Conservation (phyloP, 2,113 vertebrate genomes). For the Mormoops blainvillei region DNA sequence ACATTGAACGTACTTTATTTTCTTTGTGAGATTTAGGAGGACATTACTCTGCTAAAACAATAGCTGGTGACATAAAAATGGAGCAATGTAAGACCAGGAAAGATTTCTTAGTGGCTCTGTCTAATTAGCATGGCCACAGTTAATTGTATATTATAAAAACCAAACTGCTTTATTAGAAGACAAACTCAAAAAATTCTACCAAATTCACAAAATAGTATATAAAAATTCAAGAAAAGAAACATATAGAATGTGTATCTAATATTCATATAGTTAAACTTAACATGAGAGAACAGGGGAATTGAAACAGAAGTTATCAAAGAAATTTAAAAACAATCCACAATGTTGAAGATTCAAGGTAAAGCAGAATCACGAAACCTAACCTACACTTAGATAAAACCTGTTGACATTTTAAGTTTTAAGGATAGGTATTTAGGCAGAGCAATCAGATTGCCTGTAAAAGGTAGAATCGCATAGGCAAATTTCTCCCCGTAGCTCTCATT, state of each 20-base stretch:
- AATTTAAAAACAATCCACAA: not conserved
- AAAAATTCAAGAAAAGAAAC: not conserved
- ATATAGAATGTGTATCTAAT: not conserved
- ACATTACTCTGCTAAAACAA: not conserved
- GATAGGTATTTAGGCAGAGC: not conserved
- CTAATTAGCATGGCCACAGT: not conserved
- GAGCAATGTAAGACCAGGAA: not conserved
- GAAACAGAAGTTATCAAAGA: not conserved
- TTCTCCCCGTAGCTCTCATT: not conserved
- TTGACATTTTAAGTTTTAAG: slow-evolving; percentile 24
- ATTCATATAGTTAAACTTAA: not conserved
- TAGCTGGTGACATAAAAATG: not conserved
- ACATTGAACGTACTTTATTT: not conserved
- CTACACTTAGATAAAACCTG: not conserved
- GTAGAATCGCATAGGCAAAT: not conserved
- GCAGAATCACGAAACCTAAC: not conserved
- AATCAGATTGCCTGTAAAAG: not conserved
- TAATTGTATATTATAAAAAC: not conserved
- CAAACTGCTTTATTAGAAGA: not conserved
- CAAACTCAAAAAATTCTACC: not conserved
- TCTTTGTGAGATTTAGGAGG: not conserved
- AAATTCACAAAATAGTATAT: not conserved
- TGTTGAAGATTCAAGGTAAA: not conserved
- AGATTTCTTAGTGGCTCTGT: not conserved
- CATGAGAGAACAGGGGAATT: not conserved